Evolutionary conservation across 2,888 invertebrate genomes (phyloP), one percentile per base, ranked within the genome.

Genomic region (Coremacera marginata): DNA sequence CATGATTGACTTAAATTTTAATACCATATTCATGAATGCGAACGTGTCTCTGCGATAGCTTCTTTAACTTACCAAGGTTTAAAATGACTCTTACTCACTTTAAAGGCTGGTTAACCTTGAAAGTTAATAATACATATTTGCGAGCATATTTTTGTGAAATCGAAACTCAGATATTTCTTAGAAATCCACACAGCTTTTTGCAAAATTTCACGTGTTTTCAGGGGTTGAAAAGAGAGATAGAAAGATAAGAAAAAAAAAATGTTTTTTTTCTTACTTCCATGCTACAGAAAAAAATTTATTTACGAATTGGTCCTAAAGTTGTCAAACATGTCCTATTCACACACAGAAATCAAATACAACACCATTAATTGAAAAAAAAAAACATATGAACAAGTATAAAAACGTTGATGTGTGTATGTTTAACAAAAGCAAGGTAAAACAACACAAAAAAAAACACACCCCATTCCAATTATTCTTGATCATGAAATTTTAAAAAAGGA

Each of bases 301-400:
- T 70, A 19, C 31, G 4, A 70, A 19, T n/a, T 34, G 34, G 34
- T 31, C 14, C 25, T 19, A 34, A 70, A 70, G 31, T 27, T 70
- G 70, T 25, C 14, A 68, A 70, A 52, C 70, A 70, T 52, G 52
- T 16, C 37, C 34, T n/a, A 55, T 16, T 51, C 22, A 16, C 63
- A 27, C 31, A 22, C 44, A 67, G n/a, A 44, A 22, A 25, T n/a
- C 3, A 7, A 65, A 34, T 65, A 65, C 65, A 37, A 19, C 55
- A 71, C 2, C 19, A 37, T 11, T 31, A 8, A 60, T 27, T 37
- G 19, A 49, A 25, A n/a, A 8, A 19, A 60, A 57, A 44, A 72
- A 44, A 60, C 8, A 68, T 68, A 22, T 14, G 2, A 22, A 22
- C 25, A 27, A 52, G 31, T 7, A 55, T 11, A 27, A 55, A 55